Evolutionary conservation across 2,113 vertebrate species (phyloP), one percentile per base, ranked within the genome.

Genomic region (Oryzias melastigma): DNA sequence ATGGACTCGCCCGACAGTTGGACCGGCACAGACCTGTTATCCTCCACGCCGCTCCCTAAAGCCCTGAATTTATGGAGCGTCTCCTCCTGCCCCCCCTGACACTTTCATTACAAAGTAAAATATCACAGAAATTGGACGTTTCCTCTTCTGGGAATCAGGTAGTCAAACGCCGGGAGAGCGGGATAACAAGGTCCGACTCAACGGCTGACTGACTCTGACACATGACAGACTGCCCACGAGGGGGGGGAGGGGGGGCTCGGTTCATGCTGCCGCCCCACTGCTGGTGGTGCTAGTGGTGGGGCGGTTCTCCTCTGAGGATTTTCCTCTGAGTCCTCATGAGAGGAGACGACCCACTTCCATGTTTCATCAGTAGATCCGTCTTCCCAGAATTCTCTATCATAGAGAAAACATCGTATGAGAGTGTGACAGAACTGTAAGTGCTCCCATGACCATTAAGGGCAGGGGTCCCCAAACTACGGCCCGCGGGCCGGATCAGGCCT

Each of bases 41-140:
- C 71, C 5, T 42, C 24, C 67, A 43, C 35, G 50, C 47, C n/a
- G 58, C 58, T 64, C 48, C 69, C 74, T 62, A 59, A 44, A 16
- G 71, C 69, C 20, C 14, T 12, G 51, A 62, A 83, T 86, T 86
- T 80, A 86, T 56, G 65, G 78, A 13, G 73, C 62, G 42, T 70
- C 70, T 71, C 58, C 62, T 54, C 57, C 71, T 58, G 68, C 22
- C 22, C 22, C 22, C 35, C 52, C n/a, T 71, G 81, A 82, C 78
- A 77, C 78, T 82, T 86, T 78, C 65, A 84, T 82, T 86, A 84
- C 75, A 81, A 81, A 81, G 81, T 84, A 73, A 86, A 84, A 86
- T 76, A 78, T 81, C 73, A 55, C 17, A 50, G 65, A 73, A 80
- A 82, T 78, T 83, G 75, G 68, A 81, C 50, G 4, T 68, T 68